Percentiles rank a stretch among this genome's conserved stretches.
These are phyloP conservation scores for Acrobasis repandana DNA, from an alignment of 2,888 invertebrate genomes.

Conservation along the genomic window DNA sequence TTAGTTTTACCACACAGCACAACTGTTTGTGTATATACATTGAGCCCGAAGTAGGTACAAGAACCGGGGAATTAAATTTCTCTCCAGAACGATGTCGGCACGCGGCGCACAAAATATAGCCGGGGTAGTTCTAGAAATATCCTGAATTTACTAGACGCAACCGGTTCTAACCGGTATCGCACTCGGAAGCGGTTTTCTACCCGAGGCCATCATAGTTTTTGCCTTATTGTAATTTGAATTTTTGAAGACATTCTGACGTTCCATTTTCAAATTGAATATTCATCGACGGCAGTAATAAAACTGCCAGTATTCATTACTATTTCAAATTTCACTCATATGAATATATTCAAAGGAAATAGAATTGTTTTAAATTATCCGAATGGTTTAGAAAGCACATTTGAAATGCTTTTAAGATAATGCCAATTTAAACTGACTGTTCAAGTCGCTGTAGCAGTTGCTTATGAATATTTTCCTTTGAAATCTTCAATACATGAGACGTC, in stretches of 20 bases:
- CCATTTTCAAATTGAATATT: conserved; percentile 24
- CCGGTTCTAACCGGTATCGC: conserved; percentile 34
- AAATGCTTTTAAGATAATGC: conserved; percentile 14
- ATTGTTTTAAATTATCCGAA: not conserved
- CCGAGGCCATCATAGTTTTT: conserved; percentile 25
- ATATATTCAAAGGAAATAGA: conserved; percentile 1
- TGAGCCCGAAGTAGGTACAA: conserved; percentile 51
- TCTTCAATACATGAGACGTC: not conserved
- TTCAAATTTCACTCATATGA: not conserved
- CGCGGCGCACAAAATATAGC: conserved; percentile 55
- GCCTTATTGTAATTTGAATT: conserved; percentile 21
- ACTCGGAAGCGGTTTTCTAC: conserved; percentile 26
- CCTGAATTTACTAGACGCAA: conserved; percentile 41
- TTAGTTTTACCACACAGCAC: too few relatives aligned
- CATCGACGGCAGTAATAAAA: conserved; percentile 6
- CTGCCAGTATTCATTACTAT: conserved; percentile 12
- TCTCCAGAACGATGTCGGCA: conserved; percentile 45
- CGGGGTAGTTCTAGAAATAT: conserved; percentile 37
- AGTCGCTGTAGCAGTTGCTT: not conserved
- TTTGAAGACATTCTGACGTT: conserved; percentile 22
- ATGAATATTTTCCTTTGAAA: conserved; percentile 16
- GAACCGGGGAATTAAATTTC: conserved; percentile 64
- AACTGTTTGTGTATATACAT: too few relatives aligned
- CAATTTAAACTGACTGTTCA: conserved; percentile 9
- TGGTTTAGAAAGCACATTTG: not conserved